Percentiles rank a stretch among this genome's conserved stretches.
Evolutionary conservation across 2,113 vertebrate species (phyloP).

Genomic region (Benitochromis conjunctus): DNA sequence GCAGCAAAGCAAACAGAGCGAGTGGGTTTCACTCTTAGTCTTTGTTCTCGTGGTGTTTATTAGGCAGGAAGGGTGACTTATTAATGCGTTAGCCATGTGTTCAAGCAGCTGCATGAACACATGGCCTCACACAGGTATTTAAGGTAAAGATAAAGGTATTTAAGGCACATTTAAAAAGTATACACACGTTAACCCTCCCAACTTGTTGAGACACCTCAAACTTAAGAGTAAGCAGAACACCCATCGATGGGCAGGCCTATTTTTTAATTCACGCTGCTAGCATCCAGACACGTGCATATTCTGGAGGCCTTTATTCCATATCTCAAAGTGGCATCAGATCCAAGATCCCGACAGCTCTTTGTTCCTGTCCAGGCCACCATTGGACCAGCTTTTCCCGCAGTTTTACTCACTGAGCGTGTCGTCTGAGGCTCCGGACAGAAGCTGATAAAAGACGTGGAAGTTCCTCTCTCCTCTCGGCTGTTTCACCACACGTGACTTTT

Average conservation of each 20-base stretch:
- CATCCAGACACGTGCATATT: neutral
- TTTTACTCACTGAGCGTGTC: slow-evolving; percentile 86
- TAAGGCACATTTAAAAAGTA: neutral
- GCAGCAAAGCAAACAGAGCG: slow-evolving; percentile 31
- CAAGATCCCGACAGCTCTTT: neutral
- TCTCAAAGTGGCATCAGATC: neutral
- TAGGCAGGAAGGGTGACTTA: slow-evolving; percentile 50
- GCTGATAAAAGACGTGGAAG: slow-evolving; percentile 97
- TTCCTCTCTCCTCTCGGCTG: slow-evolving; percentile 97
- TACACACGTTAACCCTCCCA: neutral
- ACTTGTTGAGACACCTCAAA: neutral
- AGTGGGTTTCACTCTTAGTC: slow-evolving; percentile 14
- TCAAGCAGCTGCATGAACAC: slow-evolving; percentile 31
- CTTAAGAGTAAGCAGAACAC: neutral
- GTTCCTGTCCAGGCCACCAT: neutral
- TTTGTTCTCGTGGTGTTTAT: slow-evolving; percentile 56
- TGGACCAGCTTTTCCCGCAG: neutral
- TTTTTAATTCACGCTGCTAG: neutral
- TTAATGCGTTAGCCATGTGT: slow-evolving; percentile 55
- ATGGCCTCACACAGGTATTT: neutral
- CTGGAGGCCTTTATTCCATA: neutral
- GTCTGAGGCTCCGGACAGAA: slow-evolving; percentile 90
- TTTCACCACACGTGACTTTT: slow-evolving; percentile 93
- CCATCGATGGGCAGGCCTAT: neutral
- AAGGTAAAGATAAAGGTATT: neutral